phyloP scores from a whole-genome alignment of 2,113 vertebrate genomes.

The Bucco capensis region DNA sequence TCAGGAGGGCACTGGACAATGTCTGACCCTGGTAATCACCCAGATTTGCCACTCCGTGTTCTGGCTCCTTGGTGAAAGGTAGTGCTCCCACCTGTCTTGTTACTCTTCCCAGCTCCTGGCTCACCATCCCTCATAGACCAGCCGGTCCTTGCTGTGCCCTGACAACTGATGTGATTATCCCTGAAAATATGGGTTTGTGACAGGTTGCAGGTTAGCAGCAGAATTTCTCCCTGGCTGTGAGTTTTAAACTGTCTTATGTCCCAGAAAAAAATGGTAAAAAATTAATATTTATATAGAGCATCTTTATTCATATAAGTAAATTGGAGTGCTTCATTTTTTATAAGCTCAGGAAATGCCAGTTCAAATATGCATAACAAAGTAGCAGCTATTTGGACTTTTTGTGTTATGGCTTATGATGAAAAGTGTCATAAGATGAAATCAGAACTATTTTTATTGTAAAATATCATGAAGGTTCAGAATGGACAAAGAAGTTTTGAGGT shows the following conservation, averaged over 20 bases:
- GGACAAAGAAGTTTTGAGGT: background rate
- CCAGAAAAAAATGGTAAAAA: background rate
- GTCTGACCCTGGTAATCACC: no score
- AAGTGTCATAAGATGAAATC: background rate
- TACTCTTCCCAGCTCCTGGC: background rate
- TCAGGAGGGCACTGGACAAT: background rate
- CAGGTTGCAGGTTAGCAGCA: background rate
- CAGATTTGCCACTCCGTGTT: background rate
- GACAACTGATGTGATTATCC: background rate
- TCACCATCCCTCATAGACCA: accelerated
- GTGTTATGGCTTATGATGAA: background rate
- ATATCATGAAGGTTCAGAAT: background rate
- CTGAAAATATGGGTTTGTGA: background rate
- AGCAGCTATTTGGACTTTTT: background rate
- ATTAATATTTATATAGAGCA: background rate
- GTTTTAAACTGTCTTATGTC: background rate
- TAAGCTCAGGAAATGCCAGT: background rate
- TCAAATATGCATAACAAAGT: background rate
- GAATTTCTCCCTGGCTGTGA: background rate
- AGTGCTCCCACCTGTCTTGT: background rate
- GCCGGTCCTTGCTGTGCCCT: background rate
- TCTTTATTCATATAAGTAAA: background rate
- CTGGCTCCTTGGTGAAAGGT: background rate
- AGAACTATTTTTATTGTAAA: background rate
- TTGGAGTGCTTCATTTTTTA: background rate